Percentiles rank a stretch among this genome's conserved stretches.
Evolutionary conservation across 2,888 invertebrate genomes (phyloP).

Genomic region (Platycnemis pennipes): DNA sequence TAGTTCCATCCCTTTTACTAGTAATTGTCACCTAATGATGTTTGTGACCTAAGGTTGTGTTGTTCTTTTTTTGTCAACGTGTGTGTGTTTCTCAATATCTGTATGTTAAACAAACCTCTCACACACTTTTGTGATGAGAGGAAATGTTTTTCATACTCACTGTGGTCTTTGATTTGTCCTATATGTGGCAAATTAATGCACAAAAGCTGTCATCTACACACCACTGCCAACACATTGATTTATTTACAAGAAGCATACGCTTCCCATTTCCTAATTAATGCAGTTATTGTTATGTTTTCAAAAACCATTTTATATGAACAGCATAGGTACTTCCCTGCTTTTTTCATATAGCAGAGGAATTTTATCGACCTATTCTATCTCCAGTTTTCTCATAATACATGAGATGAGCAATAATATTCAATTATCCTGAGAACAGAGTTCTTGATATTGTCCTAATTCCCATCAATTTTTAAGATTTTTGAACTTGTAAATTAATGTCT

Average conservation of each 20-base stretch:
- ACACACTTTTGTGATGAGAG: constrained; percentile 26
- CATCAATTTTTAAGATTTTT: constrained; percentile 51
- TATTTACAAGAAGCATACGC: constrained; percentile 43
- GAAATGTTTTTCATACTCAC: constrained; percentile 21
- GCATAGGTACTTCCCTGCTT: constrained; percentile 37
- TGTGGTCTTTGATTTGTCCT: constrained; percentile 61
- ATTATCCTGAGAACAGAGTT: constrained; percentile 42
- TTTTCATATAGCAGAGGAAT: constrained; percentile 35
- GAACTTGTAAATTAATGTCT: constrained; percentile 9
- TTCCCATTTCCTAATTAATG: constrained; percentile 47
- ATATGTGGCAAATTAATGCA: constrained; percentile 50
- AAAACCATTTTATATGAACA: constrained; percentile 32
- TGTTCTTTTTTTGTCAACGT: constrained; percentile 46
- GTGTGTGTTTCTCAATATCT: background rate
- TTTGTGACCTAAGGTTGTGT: constrained; percentile 12
- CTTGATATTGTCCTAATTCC: constrained; percentile 10
- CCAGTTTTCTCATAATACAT: constrained; percentile 46
- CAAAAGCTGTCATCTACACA: constrained; percentile 64
- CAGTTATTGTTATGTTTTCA: constrained; percentile 41
- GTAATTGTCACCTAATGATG: constrained; percentile 2
- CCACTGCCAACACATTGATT: constrained; percentile 57
- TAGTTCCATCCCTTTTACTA: constrained; percentile 42
- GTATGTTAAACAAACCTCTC: constrained; percentile 46
- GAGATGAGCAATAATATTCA: constrained; percentile 64
- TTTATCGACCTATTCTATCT: constrained; percentile 48